Evolutionary conservation across 2,888 invertebrate species (phyloP).

Genomic region (Melitaea athalia): DNA sequence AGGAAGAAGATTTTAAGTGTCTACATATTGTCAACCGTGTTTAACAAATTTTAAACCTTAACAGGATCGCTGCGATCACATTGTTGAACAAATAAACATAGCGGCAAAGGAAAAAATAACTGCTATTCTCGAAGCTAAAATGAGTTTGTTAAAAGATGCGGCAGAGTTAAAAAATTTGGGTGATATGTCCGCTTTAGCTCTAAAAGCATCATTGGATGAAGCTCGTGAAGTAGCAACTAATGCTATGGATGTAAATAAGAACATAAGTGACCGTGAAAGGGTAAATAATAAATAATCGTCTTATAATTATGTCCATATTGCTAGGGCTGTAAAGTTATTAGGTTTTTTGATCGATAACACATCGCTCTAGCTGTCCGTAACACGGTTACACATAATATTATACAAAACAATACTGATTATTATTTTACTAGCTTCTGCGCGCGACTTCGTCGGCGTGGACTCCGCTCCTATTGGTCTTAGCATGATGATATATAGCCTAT

Average conservation of each 20-base stretch:
- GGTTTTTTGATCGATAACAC: too few relatives aligned
- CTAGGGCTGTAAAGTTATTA: too few relatives aligned
- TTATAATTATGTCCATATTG: too few relatives aligned
- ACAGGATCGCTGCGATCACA: conserved; percentile 78
- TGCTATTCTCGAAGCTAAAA: conserved; percentile 70
- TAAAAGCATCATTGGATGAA: conserved; percentile 70
- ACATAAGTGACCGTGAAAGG: conserved; percentile 68
- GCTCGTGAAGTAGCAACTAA: conserved; percentile 67
- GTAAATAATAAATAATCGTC: conserved; percentile 48
- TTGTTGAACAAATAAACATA: conserved; percentile 76
- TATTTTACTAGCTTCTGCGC: too few relatives aligned
- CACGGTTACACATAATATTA: too few relatives aligned
- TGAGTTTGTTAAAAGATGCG: conserved; percentile 68
- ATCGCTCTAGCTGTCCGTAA: too few relatives aligned
- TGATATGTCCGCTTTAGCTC: conserved; percentile 70
- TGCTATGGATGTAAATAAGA: conserved; percentile 58
- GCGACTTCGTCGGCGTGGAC: too few relatives aligned
- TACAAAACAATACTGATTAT: too few relatives aligned
- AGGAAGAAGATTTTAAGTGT: neutral
- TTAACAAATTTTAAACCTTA: conserved; percentile 14
- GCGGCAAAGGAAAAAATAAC: conserved; percentile 80
- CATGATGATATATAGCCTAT: too few relatives aligned
- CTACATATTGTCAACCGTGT: neutral
- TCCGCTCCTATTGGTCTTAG: too few relatives aligned
- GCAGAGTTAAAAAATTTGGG: conserved; percentile 67